Conservation (phyloP, 2,888 invertebrate genomes). For the Anorthoa munda region DNA sequence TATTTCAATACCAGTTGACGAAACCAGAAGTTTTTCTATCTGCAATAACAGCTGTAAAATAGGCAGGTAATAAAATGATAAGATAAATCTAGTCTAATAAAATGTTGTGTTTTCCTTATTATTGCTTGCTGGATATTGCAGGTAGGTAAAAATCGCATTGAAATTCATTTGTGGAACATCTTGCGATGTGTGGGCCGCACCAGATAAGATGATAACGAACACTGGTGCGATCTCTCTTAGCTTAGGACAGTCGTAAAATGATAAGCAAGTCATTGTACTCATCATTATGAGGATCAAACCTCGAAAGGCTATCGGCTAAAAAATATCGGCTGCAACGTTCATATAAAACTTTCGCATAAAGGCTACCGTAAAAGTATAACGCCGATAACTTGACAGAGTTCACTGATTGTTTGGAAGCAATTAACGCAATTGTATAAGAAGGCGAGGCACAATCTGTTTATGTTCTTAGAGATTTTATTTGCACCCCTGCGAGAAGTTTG, state of each 20-base stretch:
- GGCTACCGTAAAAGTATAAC: no score
- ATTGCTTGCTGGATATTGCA: neutral
- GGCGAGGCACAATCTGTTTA: neutral
- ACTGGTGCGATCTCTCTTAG: neutral
- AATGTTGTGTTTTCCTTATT: constrained; percentile 31
- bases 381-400: no score
- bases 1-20: neutral
- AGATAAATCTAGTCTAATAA: constrained; percentile 22
- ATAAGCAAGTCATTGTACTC: constrained; percentile 1
- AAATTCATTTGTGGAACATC: constrained; percentile 6
- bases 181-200: neutral
- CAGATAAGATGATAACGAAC: constrained; percentile 3
- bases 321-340: no score
- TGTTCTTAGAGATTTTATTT: neutral
- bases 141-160: neutral
- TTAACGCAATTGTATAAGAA: no score
- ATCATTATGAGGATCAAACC: neutral
- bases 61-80: constrained; percentile 38
- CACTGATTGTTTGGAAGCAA: no score
- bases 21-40: neutral
- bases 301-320: no score
- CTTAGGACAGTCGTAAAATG: neutral
- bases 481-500: neutral
- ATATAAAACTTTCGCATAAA: no score
- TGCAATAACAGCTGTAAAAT: constrained; percentile 26